These are phyloP conservation scores for Pleuronectes platessa DNA, from an alignment of 2,113 vertebrate genomes.

Conservation along the genomic window DNA sequence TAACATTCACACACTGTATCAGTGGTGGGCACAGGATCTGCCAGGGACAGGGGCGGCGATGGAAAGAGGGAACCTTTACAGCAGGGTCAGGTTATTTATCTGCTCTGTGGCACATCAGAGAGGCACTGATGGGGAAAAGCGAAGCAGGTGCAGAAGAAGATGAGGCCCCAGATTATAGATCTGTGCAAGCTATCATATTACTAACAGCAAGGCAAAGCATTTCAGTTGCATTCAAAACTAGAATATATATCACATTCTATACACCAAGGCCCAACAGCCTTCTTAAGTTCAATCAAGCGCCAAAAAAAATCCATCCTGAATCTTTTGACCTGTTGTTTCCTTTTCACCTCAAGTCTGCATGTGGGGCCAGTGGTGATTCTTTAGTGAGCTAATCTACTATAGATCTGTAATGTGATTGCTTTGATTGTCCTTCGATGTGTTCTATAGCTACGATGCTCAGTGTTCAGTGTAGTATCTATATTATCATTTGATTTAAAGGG, in stretches of 20 bases:
- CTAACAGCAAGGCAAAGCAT: too few species aligned
- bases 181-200: too few species aligned
- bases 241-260: too few species aligned
- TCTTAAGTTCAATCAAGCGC: too few species aligned
- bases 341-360: not conserved
- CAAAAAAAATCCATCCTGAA: too few species aligned
- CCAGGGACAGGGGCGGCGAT: not conserved
- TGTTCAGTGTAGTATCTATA: not conserved
- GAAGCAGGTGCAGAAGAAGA: not conserved
- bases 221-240: too few species aligned
- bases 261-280: too few species aligned
- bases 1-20: not conserved
- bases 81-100: not conserved
- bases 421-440: not conserved
- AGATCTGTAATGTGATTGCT: too few species aligned
- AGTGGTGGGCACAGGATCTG: conserved; percentile 7
- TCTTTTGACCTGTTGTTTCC: not conserved
- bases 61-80: too few species aligned
- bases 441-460: not conserved
- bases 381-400: not conserved
- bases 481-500: too few species aligned
- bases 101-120: not conserved
- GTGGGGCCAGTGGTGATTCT: not conserved
- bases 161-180: too few species aligned
- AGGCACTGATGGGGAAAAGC: not conserved